Evolutionary conservation across 1,140 invertebrate genomes (phyloP).

Genomic region (Arion vulgaris): DNA sequence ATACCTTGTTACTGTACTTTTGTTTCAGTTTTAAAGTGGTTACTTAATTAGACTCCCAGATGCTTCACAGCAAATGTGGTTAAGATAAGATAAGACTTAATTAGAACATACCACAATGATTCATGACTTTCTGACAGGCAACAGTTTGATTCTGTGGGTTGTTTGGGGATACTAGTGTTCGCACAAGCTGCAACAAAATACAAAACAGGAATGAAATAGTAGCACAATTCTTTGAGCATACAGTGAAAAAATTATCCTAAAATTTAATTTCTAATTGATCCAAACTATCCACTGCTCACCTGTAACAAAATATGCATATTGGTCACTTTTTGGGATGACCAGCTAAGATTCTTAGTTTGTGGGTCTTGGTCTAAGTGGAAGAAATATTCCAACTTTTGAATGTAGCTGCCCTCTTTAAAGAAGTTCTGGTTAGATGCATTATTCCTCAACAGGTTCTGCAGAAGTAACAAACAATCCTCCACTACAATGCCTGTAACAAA

Average conservation of each 20-base stretch:
- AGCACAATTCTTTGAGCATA: too few species aligned
- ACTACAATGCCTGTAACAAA: conserved; percentile 86
- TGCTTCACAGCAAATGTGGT: too few species aligned
- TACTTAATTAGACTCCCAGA: too few species aligned
- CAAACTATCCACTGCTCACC: conserved; percentile 67
- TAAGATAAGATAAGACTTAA: too few species aligned
- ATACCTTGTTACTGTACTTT: too few species aligned
- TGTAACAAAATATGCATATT: conserved; percentile 94
- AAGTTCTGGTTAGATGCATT: conserved; percentile 99
- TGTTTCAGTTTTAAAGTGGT: too few species aligned
- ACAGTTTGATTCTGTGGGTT: conserved; percentile 83
- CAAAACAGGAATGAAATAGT: too few species aligned
- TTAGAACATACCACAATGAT: conserved; percentile 80
- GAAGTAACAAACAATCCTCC: conserved; percentile 96
- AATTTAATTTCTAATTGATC: too few species aligned
- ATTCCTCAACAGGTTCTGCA: conserved; percentile 94
- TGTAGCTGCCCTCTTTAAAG: conserved; percentile 96
- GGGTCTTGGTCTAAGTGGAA: conserved; percentile 80
- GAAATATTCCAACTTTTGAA: conserved; percentile 90
- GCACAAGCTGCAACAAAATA: conserved; percentile 83
- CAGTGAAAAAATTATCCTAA: too few species aligned
- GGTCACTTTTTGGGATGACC: conserved; percentile 95
- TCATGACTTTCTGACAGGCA: conserved; percentile 91
- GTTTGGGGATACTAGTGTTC: conserved; percentile 90
- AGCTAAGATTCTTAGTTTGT: conserved; percentile 78